Base-by-base conservation (phyloP, 2,888 invertebrate species). In the Xanthia icteritia region DNA sequence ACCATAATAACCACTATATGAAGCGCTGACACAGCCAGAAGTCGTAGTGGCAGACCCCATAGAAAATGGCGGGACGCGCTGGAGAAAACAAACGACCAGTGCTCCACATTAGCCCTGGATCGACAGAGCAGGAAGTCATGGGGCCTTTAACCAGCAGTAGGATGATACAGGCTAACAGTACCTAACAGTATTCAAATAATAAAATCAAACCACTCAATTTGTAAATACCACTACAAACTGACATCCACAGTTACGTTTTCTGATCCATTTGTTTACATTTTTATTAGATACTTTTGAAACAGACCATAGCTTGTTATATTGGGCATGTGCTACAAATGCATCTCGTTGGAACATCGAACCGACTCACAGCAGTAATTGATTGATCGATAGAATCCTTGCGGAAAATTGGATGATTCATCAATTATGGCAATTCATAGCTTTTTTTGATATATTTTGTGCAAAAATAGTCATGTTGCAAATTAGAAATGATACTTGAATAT, bases 311-410 rank as follows among this genome's bases (percentile, higher is more conserved):
- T 42, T 9, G 39, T 45, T n/a, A 67, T 51, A 73, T 60, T 15
- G 31, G 48, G 64, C 17, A 61, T 70, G 42, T 17, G 17, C 45
- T 63, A 45, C 39, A 31, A 45, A 67, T 63, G 61, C 42, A 54
- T 3, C 42, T 56, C 54, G 15, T 17, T 39, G 39, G 71, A 42
- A 13, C 68, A 80, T 61, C 54, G 45, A 67, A 67, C 13, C 27
- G 6, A 39, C 66, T 61, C 27, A 56, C 31, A 4, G 45, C 31
- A 48, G n/a, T 82, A 75, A 85, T 76, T 84, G 72, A 82, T 81
- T 36, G 76, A 84, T 82, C 58, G 66, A 58, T 58, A 58, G 23
- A n/a, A 77, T 48, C 36, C 15, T 45, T 20, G 54, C 48, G 45
- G 48, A 63, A 81, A 81, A 79, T 69, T 56, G 31, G 20, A 83